Base-by-base conservation (phyloP, 2,888 invertebrate species). In the Meteorus cinctellus region DNA sequence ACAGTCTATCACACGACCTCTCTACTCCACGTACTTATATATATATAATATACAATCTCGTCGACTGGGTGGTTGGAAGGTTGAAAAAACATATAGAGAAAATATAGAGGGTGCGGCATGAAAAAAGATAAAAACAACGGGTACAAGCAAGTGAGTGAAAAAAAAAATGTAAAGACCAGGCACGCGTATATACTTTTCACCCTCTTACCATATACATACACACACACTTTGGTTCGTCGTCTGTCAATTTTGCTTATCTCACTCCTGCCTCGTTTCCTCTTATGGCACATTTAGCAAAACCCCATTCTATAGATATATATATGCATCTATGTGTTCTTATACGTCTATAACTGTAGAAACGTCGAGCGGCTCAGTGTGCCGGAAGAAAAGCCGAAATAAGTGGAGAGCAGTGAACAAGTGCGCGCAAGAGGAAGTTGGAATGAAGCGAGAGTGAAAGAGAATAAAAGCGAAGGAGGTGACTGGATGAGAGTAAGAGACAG, bases 191-290 rank as follows among this genome's bases (percentile, higher is more conserved):
- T 59, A 65, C 27, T 66, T 63, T 36, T 67, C 72, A 73, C 73
- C 48, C 67, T 65, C 63, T 60, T 69, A 51, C 68, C 74, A 77
- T 75, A 77, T 76, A 76, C 78, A 72, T 60, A 70, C 66, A 75
- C 74, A 51, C 77, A 48, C 48, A 48, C 77, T 78, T 79, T 79
- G 78, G 77, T 80, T 80, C 77, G 74, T 78, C 77, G 55, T 80
- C 78, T 78, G 77, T 79, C 82, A 80, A 79, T 80, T 80, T 77
- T 74, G 67, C 77, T 80, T 77, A 79, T 79, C 79, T 80, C 74
- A 74, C 65, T 51, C 24, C 48, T 67, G 69, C 67, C 76, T 73
- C 31, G 62, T 34, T 60, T 62, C 59, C 27, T 60, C 72, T 51
- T 59, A 59, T 41, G 70, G 31, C 72, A 63, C 55, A 55, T 55